These are phyloP conservation scores for Pygocentrus nattereri DNA, from an alignment of 2,797 vertebrate genomes.

Conservation along the genomic window DNA sequence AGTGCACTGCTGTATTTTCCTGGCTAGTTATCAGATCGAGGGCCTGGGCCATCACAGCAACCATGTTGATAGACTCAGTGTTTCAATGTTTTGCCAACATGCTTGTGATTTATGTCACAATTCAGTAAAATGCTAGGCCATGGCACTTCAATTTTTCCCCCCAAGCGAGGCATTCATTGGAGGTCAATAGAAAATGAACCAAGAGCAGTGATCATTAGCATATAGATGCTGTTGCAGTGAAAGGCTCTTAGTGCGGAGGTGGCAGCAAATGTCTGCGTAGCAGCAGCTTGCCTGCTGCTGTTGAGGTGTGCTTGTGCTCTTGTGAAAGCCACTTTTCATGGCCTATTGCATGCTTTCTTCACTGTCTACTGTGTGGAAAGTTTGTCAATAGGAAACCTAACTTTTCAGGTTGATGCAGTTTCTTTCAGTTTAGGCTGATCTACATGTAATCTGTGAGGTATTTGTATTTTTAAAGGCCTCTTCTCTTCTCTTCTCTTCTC, in stretches of 20 bases:
- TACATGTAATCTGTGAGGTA: too few relatives aligned
- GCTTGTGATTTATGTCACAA: conserved; percentile 69
- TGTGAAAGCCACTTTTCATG: conserved; percentile 25
- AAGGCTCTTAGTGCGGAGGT: conserved; percentile 51
- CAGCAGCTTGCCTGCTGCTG: conserved; percentile 7
- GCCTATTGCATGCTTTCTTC: conserved; percentile 14
- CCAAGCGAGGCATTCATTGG: conserved; percentile 58
- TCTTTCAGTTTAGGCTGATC: background rate
- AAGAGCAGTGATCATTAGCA: conserved; percentile 74
- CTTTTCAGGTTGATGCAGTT: conserved; percentile 15
- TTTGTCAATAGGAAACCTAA: background rate
- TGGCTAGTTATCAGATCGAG: conserved; percentile 39
- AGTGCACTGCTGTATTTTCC: background rate
- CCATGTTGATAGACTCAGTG: conserved; percentile 46
- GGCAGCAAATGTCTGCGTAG: conserved; percentile 19
- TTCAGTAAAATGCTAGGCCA: conserved; percentile 70
- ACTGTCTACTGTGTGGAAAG: background rate
- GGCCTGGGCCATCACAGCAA: conserved; percentile 24
- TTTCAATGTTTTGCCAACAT: conserved; percentile 63
- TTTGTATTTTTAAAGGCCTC: background rate
- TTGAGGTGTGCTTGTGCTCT: conserved; percentile 25
- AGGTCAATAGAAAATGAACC: conserved; percentile 77
- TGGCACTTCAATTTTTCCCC: conserved; percentile 64
- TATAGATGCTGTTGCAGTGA: conserved; percentile 75
- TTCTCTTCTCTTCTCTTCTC: background rate